Conservation (phyloP, 2,113 vertebrate genomes). For the Salvator merianae region DNA sequence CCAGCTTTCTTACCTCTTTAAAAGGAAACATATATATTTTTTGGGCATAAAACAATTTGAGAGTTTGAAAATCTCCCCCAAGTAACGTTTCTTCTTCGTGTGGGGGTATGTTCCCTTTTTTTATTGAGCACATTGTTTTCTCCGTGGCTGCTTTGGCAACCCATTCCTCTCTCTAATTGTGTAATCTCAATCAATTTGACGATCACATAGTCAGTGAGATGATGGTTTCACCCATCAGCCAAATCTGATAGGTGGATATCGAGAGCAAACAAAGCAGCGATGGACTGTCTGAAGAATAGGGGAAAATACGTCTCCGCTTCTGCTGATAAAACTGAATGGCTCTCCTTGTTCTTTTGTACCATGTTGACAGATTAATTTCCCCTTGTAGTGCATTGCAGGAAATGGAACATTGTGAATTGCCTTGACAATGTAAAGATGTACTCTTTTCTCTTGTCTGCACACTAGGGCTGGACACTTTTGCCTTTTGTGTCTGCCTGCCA, state of each 20-base stretch:
- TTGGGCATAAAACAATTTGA: not conserved
- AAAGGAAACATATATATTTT: rapidly evolving
- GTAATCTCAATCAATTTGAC: not conserved
- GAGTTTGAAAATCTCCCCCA: not conserved
- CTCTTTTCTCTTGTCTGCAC: not conserved
- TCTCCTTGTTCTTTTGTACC: not conserved
- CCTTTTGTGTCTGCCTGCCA: not conserved
- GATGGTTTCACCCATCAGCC: not conserved
- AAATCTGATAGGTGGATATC: not conserved
- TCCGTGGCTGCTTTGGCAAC: not conserved
- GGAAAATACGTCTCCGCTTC: not conserved
- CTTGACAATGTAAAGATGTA: not conserved
- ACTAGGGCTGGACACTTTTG: not conserved
- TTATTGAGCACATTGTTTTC: not conserved
- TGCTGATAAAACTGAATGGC: not conserved
- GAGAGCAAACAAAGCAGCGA: not conserved
- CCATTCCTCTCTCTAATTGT: not conserved
- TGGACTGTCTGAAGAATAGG: not conserved
- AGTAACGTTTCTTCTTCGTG: not conserved
- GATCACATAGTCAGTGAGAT: not conserved
- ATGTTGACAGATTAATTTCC: not conserved
- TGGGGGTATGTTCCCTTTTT: not conserved
- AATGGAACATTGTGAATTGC: not conserved
- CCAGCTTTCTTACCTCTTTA: not conserved
- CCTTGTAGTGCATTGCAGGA: not conserved